Evolutionary conservation across 2,113 vertebrate genomes (phyloP).

Genomic region (Origma solitaria): DNA sequence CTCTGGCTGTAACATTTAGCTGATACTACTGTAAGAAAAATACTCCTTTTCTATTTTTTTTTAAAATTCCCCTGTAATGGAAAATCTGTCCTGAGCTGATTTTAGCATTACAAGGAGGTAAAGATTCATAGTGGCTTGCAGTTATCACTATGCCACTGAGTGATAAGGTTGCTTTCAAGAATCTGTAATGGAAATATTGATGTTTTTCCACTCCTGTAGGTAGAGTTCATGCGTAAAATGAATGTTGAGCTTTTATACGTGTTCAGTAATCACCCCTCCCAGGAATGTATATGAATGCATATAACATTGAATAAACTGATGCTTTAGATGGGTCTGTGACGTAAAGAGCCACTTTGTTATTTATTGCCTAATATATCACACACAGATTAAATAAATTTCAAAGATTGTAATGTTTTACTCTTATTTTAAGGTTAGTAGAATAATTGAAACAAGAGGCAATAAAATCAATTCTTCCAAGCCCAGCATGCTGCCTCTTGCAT

Average conservation of each 20-base stretch:
- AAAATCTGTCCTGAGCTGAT: slow-evolving; percentile 7
- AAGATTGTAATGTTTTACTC: neutral
- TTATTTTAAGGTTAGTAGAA: slow-evolving; percentile 2
- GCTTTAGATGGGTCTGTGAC: neutral
- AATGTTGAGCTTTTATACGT: neutral
- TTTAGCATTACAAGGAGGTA: neutral
- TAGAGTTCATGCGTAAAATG: slow-evolving; percentile 7
- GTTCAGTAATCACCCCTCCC: neutral
- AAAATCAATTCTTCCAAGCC: neutral
- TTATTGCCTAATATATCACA: neutral
- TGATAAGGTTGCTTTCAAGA: neutral
- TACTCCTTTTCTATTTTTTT: neutral
- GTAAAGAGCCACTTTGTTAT: neutral
- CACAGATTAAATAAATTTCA: neutral
- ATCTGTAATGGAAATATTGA: slow-evolving; percentile 24
- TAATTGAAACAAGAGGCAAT: neutral
- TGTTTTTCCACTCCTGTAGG: neutral
- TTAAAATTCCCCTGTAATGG: neutral
- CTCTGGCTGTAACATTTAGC: neutral
- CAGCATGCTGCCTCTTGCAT: neutral
- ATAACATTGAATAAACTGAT: neutral
- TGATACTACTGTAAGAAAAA: neutral
- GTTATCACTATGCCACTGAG: neutral
- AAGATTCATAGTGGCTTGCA: neutral
- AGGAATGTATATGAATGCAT: neutral